These are phyloP conservation scores for Plumapathes pennacea DNA, from an alignment of 92 coral and sea anemone genomes.

Conservation along the genomic window DNA sequence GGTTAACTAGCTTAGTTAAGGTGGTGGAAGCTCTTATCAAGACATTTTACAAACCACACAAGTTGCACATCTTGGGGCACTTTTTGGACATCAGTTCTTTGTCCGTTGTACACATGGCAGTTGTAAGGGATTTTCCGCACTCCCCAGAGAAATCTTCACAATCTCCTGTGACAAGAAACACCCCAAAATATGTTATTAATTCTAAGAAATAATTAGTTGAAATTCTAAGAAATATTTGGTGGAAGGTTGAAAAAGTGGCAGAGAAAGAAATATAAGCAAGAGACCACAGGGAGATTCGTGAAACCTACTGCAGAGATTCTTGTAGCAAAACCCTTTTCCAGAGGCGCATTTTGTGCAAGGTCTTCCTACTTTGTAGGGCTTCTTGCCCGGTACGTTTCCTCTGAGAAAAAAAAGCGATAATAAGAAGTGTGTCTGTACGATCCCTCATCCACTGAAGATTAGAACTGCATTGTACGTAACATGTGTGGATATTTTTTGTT, in stretches of 20 bases:
- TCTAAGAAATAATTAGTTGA: not conserved
- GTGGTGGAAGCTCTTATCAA: not conserved
- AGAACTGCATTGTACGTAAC: too few relatives aligned
- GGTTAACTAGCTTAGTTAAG: not conserved
- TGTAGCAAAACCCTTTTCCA: constrained; percentile 73
- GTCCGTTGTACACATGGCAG: constrained; percentile 39
- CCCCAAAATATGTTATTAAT: not conserved
- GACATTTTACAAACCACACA: constrained; percentile 49
- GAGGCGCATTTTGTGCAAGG: constrained; percentile 76
- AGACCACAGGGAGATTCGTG: not conserved
- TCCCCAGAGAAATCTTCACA: constrained; percentile 50
- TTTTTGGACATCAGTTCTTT: constrained; percentile 50
- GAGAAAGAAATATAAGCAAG: not conserved
- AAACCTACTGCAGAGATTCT: constrained; percentile 69
- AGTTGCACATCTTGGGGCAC: constrained; percentile 70
- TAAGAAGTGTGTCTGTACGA: too few relatives aligned
- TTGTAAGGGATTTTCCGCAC: constrained; percentile 57
- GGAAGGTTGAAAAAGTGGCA: not conserved
- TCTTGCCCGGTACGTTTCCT: constrained; percentile 49
- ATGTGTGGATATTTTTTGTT: too few relatives aligned
- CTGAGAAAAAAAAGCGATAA: constrained; percentile 8
- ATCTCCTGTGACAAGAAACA: constrained; percentile 28
- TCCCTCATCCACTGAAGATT: too few relatives aligned
- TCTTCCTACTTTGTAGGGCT: constrained; percentile 57
- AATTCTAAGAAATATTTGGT: not conserved